Conservation (phyloP, 2,797 vertebrate species). For the Graptemys geographica region DNA sequence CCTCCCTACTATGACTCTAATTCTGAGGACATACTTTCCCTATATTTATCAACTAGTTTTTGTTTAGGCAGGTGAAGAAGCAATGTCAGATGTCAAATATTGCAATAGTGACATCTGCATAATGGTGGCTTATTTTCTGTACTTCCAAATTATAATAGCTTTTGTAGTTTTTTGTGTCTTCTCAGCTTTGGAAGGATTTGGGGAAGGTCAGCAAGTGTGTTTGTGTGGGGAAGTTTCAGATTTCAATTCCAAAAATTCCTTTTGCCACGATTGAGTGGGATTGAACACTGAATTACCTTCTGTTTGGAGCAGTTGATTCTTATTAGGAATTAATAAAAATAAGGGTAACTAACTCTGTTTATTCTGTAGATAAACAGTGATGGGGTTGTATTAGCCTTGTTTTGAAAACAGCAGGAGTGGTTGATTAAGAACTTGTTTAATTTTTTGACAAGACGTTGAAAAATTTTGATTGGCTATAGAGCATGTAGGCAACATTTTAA, state of each 20-base stretch:
- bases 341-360: not conserved
- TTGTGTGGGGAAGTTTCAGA: not conserved
- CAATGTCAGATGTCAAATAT: not conserved
- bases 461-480: not conserved
- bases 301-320: not conserved
- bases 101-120: not conserved
- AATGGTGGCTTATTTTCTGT: not conserved
- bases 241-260: not conserved
- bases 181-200: not conserved
- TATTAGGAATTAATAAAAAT: not conserved
- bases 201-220: not conserved
- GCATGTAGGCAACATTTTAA: fast-evolving
- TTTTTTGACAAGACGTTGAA: not conserved
- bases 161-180: not conserved
- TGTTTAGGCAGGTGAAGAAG: not conserved
- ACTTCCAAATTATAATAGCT: not conserved
- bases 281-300: not conserved
- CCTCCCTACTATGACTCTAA: not conserved
- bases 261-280: not conserved
- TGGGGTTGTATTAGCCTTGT: not conserved
- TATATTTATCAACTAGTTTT: not conserved
- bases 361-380: not conserved
- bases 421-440: not conserved
- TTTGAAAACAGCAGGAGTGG: not conserved
- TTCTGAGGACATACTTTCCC: not conserved